These are phyloP conservation scores for Scortum barcoo DNA, from an alignment of 2,113 vertebrate genomes.

Conservation along the genomic window DNA sequence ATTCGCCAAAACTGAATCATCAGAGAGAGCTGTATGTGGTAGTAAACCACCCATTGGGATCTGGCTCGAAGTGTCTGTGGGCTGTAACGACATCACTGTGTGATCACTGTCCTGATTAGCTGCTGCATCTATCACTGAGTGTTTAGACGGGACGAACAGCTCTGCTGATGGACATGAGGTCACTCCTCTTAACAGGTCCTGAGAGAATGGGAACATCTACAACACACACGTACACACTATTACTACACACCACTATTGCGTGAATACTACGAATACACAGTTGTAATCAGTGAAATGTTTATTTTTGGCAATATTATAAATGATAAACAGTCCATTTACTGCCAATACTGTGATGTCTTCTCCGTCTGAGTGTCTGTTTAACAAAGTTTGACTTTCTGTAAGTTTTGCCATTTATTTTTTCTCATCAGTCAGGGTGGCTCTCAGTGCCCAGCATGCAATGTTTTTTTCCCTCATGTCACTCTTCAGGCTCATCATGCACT, in stretches of 20 bases:
- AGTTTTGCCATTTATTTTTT: conserved; percentile 26
- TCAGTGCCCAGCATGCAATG: conserved; percentile 7
- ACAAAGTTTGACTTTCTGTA: conserved; percentile 31
- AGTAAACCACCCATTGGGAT: conserved; percentile 31
- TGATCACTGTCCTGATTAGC: conserved; percentile 76
- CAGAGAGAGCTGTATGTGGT: conserved; percentile 9
- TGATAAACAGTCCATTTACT: conserved; percentile 40
- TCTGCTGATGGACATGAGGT: conserved; percentile 67
- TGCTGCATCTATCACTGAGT: conserved; percentile 73
- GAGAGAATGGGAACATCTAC: conserved; percentile 45
- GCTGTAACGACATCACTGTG: conserved; percentile 37
- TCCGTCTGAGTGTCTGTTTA: conserved; percentile 2
- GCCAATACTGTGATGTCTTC: conserved; percentile 17
- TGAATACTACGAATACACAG: conserved; percentile 6
- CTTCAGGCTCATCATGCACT: conserved; percentile 6
- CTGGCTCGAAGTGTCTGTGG: conserved; percentile 19
- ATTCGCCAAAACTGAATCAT: conserved; percentile 31
- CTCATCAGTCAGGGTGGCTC: conserved; percentile 38
- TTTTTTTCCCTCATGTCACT: background rate
- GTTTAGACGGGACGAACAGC: conserved; percentile 71
- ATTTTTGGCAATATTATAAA: conserved; percentile 51
- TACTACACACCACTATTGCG: conserved; percentile 12
- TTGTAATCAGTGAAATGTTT: conserved; percentile 63
- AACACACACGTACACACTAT: conserved; percentile 17
- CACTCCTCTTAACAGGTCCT: conserved; percentile 64